A percentile compares a stretch with the other conserved stretches of the same genome.
phyloP scores from a whole-genome alignment of 2,888 invertebrate genomes.

The Caenorhabditis sp. region DNA sequence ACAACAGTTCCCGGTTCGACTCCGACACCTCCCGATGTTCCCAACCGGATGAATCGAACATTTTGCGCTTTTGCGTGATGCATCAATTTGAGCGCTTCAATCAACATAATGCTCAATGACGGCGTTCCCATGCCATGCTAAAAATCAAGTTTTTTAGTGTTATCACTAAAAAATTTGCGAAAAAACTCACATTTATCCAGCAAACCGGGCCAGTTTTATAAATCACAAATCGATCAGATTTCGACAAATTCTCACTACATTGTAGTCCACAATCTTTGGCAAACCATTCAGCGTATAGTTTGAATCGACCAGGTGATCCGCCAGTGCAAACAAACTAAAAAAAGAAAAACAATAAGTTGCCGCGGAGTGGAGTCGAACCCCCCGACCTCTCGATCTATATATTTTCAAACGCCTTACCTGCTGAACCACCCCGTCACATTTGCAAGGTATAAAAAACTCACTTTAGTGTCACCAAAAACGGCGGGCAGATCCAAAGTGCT shows the following conservation, averaged over 20 bases:
- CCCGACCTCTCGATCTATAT: too few relatives aligned
- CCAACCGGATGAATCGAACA: conserved; percentile 85
- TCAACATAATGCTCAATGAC: conserved; percentile 90
- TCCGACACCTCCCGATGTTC: conserved; percentile 78
- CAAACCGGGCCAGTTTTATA: conserved; percentile 73
- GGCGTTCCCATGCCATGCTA: conserved; percentile 98
- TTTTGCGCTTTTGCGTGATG: conserved; percentile 83
- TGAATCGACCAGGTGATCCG: conserved; percentile 72
- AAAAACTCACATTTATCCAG: conserved; percentile 72
- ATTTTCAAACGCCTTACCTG: background rate
- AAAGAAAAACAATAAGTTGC: background rate
- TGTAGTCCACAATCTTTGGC: conserved; percentile 58
- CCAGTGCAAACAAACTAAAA: conserved; percentile 74
- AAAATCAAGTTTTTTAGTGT: conserved; percentile 7
- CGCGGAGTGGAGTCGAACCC: background rate
- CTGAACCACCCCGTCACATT: background rate
- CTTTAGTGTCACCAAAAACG: conserved; percentile 55
- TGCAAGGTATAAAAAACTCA: conserved; percentile 14
- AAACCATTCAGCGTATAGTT: conserved; percentile 72
- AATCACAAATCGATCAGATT: conserved; percentile 72
- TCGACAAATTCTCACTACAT: conserved; percentile 69
- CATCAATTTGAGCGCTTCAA: conserved; percentile 95
- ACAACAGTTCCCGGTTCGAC: conserved; percentile 82
- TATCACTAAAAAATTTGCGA: background rate
- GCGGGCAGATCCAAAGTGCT: conserved; percentile 54